Base-by-base conservation (phyloP, 2,888 invertebrate species). In the Melanostoma scalare region DNA sequence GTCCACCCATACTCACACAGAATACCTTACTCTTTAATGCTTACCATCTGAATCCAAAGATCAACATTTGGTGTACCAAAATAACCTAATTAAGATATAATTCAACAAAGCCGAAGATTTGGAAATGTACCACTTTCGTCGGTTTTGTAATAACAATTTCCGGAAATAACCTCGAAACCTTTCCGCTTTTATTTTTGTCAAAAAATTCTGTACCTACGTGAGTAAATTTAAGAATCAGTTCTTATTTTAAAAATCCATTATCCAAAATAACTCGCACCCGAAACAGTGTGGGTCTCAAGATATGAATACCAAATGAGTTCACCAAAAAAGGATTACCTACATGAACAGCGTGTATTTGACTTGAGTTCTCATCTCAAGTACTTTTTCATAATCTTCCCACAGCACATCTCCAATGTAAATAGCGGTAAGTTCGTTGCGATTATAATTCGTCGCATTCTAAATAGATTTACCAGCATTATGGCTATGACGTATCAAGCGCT, bases 91-190 rank as follows among this genome's bases (percentile, higher is more conserved):
- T 46, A 46, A 46, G 44, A 10, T 20, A 4, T 6, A 10, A 4
- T 46, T 10, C n/a, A n/a, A 42, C n/a, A 42, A 42, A n/a, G 3
- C 8, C 42, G 4, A 2, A n/a, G 30, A 20, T 20, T 30, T 40
- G 3, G 8, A 46, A 46, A 9, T 9, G 36, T 9, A 46, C 46
- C 35, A 3, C 44, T 46, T n/a, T 50, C 5, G n/a, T 50, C 8
- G 8, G 3, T 50, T 0, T 50, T 50, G 6, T 38, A 63, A 50
- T 38, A 42, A 6, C 40, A 58, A 0, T 31, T 44, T 33, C 38
- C 63, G 63, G 50, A 63, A 63, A 40, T 63, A 50, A n/a, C 50
- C n/a, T 38, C 48, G 31, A 38, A 63, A 20, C 4, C 38, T 63
- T 63, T 63, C 63, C 50, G 63, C 46, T 63, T 63, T 38, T 50